Conservation (phyloP, 2,888 invertebrate genomes). For the Chrysotoxum bicinctum region DNA sequence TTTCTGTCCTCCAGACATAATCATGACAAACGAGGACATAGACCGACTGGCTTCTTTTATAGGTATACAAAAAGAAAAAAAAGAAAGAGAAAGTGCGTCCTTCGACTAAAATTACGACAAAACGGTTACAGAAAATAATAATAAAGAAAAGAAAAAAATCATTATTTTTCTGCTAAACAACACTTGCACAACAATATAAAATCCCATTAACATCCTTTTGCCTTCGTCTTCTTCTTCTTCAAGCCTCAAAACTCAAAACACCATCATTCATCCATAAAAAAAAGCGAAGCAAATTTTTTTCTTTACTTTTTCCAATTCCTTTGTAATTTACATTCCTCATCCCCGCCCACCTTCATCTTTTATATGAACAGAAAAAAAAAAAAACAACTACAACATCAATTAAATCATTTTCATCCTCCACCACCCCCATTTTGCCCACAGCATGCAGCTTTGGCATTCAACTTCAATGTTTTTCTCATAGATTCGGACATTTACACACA, state of each 20-base stretch:
- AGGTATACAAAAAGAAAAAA: background rate
- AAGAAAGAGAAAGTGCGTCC: slow-evolving; percentile 16
- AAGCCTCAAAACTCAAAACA: slow-evolving; percentile 21
- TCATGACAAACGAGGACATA: slow-evolving; percentile 22
- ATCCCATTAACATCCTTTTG: slow-evolving; percentile 51
- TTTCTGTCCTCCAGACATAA: slow-evolving; percentile 27
- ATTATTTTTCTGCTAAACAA: slow-evolving; percentile 31
- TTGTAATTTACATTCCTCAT: slow-evolving; percentile 56
- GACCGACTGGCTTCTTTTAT: slow-evolving; percentile 1
- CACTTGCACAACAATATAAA: slow-evolving; percentile 36
- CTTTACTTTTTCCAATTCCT: slow-evolving; percentile 19
- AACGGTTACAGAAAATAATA: background rate
- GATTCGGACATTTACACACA: slow-evolving; percentile 10
- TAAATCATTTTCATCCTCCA: slow-evolving; percentile 41
- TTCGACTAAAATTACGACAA: slow-evolving; percentile 25
- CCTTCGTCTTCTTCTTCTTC: background rate
- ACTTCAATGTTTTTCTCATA: background rate
- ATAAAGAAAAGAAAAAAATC: slow-evolving; percentile 20
- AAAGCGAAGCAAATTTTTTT: slow-evolving; percentile 7
- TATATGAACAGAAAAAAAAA: background rate
- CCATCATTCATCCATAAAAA: slow-evolving; percentile 25
- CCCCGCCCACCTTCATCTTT: slow-evolving; percentile 21
- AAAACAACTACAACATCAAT: slow-evolving; percentile 54
- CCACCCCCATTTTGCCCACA: background rate
- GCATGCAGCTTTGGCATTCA: slow-evolving; percentile 2